A percentile compares a stretch with the other conserved stretches of the same genome.
These are phyloP conservation scores for Agonopterix heracliana DNA, from an alignment of 2,888 invertebrate species.

Conservation along the genomic window DNA sequence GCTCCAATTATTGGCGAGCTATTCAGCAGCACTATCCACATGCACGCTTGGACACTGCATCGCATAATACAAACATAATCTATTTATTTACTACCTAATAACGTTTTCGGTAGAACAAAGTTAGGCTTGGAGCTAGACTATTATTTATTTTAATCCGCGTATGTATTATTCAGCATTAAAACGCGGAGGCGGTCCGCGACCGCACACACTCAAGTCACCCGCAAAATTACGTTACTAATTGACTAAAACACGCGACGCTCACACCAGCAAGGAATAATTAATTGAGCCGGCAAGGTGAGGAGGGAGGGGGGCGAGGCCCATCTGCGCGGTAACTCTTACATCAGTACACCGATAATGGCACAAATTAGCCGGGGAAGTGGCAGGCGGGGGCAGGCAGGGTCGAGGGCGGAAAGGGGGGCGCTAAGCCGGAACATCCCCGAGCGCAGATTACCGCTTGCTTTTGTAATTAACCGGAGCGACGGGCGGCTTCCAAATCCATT, in stretches of 20 bases:
- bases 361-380: constrained; percentile 74
- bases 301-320: constrained; percentile 49
- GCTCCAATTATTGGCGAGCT: constrained; percentile 59
- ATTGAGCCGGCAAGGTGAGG: constrained; percentile 57
- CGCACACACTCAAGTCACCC: constrained; percentile 73
- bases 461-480: constrained; percentile 77
- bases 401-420: constrained; percentile 44
- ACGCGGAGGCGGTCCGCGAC: constrained; percentile 50
- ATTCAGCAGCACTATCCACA: constrained; percentile 39
- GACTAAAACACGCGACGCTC: constrained; percentile 76
- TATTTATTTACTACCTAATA: constrained; percentile 12
- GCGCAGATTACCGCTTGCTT: constrained; percentile 77
- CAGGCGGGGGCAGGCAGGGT: constrained; percentile 38
- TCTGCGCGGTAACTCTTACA: constrained; percentile 76
- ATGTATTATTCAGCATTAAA: constrained; percentile 40
- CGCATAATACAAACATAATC: constrained; percentile 8
- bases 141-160: constrained; percentile 26
- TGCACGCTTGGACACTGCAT: not conserved
- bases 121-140: constrained; percentile 10
- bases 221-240: constrained; percentile 77
- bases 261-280: constrained; percentile 75
- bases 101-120: constrained; percentile 2
- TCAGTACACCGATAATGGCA: constrained; percentile 77
- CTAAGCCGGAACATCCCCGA: constrained; percentile 76
- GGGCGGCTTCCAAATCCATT: constrained; percentile 77